These are phyloP conservation scores for Schizaphis graminum DNA, from an alignment of 2,888 invertebrate genomes.

Conservation along the genomic window DNA sequence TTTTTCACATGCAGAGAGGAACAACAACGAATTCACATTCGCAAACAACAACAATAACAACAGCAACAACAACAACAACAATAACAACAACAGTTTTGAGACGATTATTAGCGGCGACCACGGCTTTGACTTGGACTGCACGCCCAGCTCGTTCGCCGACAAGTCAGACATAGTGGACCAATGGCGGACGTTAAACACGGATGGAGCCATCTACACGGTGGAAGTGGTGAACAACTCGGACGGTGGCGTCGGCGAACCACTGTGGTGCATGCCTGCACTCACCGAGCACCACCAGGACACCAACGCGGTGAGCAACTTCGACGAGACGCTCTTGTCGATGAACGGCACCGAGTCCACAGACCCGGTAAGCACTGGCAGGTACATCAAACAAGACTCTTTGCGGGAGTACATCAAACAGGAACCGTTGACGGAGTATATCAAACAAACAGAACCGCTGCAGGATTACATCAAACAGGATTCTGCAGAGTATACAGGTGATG, in stretches of 20 bases:
- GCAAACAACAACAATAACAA: conserved; percentile 61
- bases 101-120: conserved; percentile 55
- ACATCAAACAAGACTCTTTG: conserved; percentile 41
- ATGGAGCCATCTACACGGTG: conserved; percentile 86
- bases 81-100: conserved; percentile 60
- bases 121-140: conserved; percentile 55
- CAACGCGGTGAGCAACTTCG: conserved; percentile 51
- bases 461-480: conserved; percentile 61
- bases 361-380: conserved; percentile 28
- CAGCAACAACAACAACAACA: conserved; percentile 51
- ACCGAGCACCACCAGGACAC: conserved; percentile 64
- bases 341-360: conserved; percentile 34
- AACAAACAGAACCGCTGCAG: conserved; percentile 5
- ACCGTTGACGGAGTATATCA: conserved; percentile 33
- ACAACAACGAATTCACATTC: conserved; percentile 63
- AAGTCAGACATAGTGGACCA: conserved; percentile 62
- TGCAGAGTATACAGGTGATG: conserved; percentile 75
- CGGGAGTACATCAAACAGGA: conserved; percentile 60
- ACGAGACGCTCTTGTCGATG: conserved; percentile 61
- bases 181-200: conserved; percentile 74
- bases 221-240: conserved; percentile 85
- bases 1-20: conserved; percentile 31
- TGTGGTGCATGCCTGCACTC: conserved; percentile 67
- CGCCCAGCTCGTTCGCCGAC: conserved; percentile 58
- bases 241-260: conserved; percentile 69